Base-by-base conservation (phyloP, 2,797 vertebrate genomes). In the Cirrhinus mrigala region DNA sequence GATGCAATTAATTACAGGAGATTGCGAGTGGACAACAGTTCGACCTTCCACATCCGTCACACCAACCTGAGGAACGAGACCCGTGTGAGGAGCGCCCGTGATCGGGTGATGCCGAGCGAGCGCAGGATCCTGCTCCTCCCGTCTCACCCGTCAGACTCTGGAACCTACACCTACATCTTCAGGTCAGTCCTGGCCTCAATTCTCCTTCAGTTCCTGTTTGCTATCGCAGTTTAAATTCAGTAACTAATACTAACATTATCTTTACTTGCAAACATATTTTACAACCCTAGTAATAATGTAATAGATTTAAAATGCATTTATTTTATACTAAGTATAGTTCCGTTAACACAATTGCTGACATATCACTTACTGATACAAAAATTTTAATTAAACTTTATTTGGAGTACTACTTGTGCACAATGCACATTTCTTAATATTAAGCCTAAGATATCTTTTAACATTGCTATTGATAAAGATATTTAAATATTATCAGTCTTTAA, bases 121-220 rank as follows among this genome's bases (percentile, higher is more conserved):
- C 87, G 91, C 0, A 73, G 90, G 12, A 89, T 99, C 75, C 97
- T 96, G 97, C 92, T 99, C 86, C 93, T 98, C 78, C 97, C 97
- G 8, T 95, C 92, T 44, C 86, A 60, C 82, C 52, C 84, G 11
- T 94, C 92, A 1, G 97, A 99, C 90, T 96, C 97, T 0, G 98
- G 96, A 58, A 87, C 93, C 16, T 99, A 98, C 58, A 87, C 91
- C 86, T 98, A 97, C 90, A 95, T 93, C 0, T 89, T 94, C 92
- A 97, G 97, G 98, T 90, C 27, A 66, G 84, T 18, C 14, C 20
- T 50, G 3, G 3, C 40, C 33, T 37, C 4, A 37, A 20, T n/a
- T n/a, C 11, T 6, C 20, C 37, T 44, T 70, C 20, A 22, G 1
- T 22, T 66, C 56, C n/a, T 60, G 22, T 24, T 60, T 12, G 22